phyloP scores from a whole-genome alignment of 2,113 vertebrate genomes.

The Martes martes region DNA sequence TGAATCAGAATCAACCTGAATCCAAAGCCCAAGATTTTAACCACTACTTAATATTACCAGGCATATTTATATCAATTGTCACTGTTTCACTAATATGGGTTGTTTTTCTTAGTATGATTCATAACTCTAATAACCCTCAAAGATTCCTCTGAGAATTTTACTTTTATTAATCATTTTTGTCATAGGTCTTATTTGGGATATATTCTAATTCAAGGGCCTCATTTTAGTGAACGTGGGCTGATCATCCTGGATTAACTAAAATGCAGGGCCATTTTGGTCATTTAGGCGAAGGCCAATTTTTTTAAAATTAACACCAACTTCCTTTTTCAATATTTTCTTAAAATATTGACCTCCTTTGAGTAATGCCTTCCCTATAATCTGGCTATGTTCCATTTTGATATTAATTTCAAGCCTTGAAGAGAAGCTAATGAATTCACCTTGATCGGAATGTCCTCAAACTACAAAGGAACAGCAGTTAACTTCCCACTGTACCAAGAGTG shows the following conservation, averaged over 20 bases:
- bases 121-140: not conserved
- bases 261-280: not conserved
- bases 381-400: not conserved
- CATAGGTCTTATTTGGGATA: not conserved
- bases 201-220: not conserved
- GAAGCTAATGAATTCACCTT: not conserved
- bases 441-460: not conserved
- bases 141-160: not conserved
- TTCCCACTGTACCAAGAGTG: not conserved
- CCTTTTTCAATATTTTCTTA: constrained; percentile 8
- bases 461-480: not conserved
- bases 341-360: not conserved
- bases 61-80: not conserved
- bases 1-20: not conserved
- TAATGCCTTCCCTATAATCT: not conserved
- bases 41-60: not conserved
- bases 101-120: not conserved
- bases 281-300: not conserved
- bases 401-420: constrained; percentile 6
- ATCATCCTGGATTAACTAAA: not conserved
- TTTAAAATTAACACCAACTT: not conserved
- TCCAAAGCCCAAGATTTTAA: not conserved
- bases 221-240: not conserved
- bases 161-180: constrained; percentile 22
- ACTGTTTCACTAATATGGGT: not conserved